These are phyloP conservation scores for Crocidura indochinensis DNA, from an alignment of 2,797 vertebrate genomes.

Conservation along the genomic window DNA sequence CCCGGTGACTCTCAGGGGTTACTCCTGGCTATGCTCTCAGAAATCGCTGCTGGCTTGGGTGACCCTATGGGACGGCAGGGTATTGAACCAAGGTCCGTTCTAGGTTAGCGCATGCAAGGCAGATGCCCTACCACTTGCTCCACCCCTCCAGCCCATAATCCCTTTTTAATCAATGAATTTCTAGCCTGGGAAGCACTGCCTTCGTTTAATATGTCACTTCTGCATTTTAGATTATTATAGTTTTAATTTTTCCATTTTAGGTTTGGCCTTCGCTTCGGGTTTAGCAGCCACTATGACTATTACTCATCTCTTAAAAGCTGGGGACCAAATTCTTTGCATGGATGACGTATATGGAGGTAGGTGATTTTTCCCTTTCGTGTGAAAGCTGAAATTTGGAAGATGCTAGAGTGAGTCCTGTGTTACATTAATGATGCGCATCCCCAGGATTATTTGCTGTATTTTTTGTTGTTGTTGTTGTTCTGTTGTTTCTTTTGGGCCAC, in stretches of 20 bases:
- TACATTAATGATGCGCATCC: neutral
- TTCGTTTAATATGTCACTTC: too few species aligned
- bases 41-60: too few species aligned
- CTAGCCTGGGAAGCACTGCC: too few species aligned
- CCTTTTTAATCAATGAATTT: too few species aligned
- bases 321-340: slow-evolving; percentile 95
- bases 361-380: slow-evolving; percentile 13
- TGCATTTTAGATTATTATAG: neutral
- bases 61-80: too few species aligned
- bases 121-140: too few species aligned
- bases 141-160: too few species aligned
- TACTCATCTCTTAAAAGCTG: slow-evolving; percentile 94
- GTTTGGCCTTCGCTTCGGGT: slow-evolving; percentile 95
- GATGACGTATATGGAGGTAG: slow-evolving; percentile 97
- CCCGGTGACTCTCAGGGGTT: too few species aligned
- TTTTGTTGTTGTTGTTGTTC: neutral
- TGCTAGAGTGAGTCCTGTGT: slow-evolving; percentile 33
- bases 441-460: neutral
- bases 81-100: too few species aligned
- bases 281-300: slow-evolving; percentile 94
- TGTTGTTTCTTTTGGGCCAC: too few species aligned
- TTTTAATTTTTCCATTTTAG: slow-evolving; percentile 87
- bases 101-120: too few species aligned
- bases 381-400: neutral
- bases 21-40: too few species aligned